Percentiles rank a stretch among this genome's conserved stretches.
phyloP scores from a whole-genome alignment of 2,888 invertebrate species.

The Caenorhabditis sinica region DNA sequence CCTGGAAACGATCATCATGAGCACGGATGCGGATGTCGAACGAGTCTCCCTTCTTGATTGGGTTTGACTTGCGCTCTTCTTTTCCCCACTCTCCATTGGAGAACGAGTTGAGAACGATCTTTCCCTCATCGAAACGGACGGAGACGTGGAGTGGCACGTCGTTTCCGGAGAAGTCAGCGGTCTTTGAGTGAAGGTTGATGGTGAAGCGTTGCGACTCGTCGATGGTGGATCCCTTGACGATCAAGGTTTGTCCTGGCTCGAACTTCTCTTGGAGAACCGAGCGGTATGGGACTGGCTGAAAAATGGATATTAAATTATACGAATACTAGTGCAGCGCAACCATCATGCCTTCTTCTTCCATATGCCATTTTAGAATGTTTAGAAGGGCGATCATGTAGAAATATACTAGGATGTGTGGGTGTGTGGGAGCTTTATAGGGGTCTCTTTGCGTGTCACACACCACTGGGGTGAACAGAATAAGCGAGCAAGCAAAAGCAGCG shows the following conservation, averaged over 20 bases:
- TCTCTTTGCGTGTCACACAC: conserved; percentile 45
- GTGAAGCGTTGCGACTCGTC: conserved; percentile 82
- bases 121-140: conserved; percentile 83
- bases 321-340: conserved; percentile 14
- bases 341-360: conserved; percentile 61
- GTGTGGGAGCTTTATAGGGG: conserved; percentile 4
- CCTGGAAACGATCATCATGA: conserved; percentile 78
- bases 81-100: conserved; percentile 80
- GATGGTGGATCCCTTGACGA: conserved; percentile 82
- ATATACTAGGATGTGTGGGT: conserved; percentile 1
- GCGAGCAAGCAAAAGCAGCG: conserved; percentile 44
- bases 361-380: conserved; percentile 68
- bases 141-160: conserved; percentile 83
- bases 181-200: conserved; percentile 81
- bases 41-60: conserved; percentile 79
- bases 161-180: conserved; percentile 83
- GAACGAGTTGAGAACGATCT: conserved; percentile 83
- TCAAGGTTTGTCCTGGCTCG: conserved; percentile 82
- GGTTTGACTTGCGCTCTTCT: conserved; percentile 79
- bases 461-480: conserved; percentile 54
- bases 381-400: conserved; percentile 68
- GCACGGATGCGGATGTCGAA: conserved; percentile 79
- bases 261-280: conserved; percentile 82
- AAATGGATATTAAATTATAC: conserved; percentile 1
- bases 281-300: conserved; percentile 83